phyloP scores from a whole-genome alignment of 2,797 vertebrate species.

The Bradypus variegatus region DNA sequence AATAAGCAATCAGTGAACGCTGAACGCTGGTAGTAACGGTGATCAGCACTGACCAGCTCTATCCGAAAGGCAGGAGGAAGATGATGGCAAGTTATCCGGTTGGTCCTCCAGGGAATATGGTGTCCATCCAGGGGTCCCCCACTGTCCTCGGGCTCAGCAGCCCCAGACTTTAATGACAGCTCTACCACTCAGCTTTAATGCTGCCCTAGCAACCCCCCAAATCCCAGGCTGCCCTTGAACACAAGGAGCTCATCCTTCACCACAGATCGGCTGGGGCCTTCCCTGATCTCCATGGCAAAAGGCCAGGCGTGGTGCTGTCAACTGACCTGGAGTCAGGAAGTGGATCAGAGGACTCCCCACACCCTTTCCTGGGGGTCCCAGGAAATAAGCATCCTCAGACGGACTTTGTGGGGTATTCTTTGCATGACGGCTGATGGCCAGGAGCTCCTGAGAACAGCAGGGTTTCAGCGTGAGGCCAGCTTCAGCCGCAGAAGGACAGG shows the following conservation, averaged over 20 bases:
- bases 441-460: not conserved
- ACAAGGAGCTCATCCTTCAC: not conserved
- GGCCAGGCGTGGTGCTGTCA: not conserved
- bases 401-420: not conserved
- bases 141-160: not conserved
- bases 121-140: fast-evolving
- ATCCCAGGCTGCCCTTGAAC: not conserved
- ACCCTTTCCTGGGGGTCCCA: fast-evolving
- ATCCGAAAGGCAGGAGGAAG: not conserved
- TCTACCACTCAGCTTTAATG: no score
- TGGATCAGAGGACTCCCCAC: fast-evolving
- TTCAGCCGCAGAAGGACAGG: not conserved
- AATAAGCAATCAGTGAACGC: fast-evolving
- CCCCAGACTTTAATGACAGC: fast-evolving
- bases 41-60: fast-evolving
- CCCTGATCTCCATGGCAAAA: not conserved
- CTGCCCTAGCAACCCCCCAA: no score
- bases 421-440: not conserved
- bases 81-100: fast-evolving
- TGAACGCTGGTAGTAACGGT: fast-evolving
- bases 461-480: fast-evolving
- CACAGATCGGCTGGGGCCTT: not conserved
- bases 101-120: not conserved
- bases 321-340: not conserved
- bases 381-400: not conserved